Evolutionary conservation across 2,113 vertebrate genomes (phyloP).

Genomic region (Ophthalmolycus amberensis): DNA sequence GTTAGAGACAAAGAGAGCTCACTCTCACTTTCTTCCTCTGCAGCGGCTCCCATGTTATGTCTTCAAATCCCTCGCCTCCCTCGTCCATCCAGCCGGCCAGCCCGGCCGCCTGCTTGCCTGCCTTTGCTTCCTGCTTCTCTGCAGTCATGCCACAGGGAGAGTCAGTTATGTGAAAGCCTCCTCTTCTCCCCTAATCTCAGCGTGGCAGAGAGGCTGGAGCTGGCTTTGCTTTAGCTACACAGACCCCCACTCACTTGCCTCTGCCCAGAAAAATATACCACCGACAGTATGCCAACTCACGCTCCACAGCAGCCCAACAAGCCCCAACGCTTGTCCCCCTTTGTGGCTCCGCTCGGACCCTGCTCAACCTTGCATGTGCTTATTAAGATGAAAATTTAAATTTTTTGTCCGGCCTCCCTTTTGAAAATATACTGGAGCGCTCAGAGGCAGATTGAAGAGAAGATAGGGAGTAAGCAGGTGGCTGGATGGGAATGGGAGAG

Average conservation of each 20-base stretch:
- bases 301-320: conserved; percentile 37
- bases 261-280: conserved; percentile 64
- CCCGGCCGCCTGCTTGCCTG: neutral
- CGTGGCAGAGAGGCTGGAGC: conserved; percentile 54
- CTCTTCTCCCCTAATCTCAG: conserved; percentile 70
- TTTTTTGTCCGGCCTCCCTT: conserved; percentile 11
- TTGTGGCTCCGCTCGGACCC: conserved; percentile 44
- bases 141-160: conserved; percentile 56
- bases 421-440: conserved; percentile 10
- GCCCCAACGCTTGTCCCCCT: conserved; percentile 14
- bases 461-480: conserved; percentile 34
- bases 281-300: conserved; percentile 43
- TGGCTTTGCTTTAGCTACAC: conserved; percentile 65
- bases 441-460: conserved; percentile 21
- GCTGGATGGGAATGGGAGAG: conserved; percentile 28
- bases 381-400: conserved; percentile 49
- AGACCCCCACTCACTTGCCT: conserved; percentile 50
- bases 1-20: conserved; percentile 40
- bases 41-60: conserved; percentile 40
- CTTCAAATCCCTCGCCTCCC: conserved; percentile 35
- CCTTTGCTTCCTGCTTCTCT: conserved; percentile 17
- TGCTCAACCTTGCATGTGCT: conserved; percentile 19
- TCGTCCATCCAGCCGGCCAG: conserved; percentile 27
- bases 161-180: conserved; percentile 63
- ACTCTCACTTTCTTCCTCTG: conserved; percentile 41